A percentile compares a stretch with the other conserved stretches of the same genome.
phyloP scores from a whole-genome alignment of 2,113 vertebrate genomes.

The Holacanthus passer region DNA sequence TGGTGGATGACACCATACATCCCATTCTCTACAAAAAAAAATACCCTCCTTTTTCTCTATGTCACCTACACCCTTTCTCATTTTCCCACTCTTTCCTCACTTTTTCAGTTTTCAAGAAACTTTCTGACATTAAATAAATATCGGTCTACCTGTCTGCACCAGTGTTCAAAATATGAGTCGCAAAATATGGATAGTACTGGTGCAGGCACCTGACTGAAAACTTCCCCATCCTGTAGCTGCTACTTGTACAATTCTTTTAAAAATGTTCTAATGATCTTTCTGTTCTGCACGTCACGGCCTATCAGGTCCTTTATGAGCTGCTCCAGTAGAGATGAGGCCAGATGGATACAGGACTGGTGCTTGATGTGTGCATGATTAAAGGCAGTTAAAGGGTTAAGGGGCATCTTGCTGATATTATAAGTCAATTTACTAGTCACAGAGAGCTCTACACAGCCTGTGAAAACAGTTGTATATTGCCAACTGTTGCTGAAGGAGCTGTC shows the following conservation, averaged over 20 bases:
- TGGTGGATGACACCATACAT: background rate
- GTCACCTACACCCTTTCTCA: background rate
- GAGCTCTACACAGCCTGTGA: background rate
- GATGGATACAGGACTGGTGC: background rate
- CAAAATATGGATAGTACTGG: background rate
- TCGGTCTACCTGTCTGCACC: conserved; percentile 16
- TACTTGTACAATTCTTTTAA: background rate
- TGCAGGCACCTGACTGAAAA: background rate
- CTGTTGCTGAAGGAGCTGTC: background rate
- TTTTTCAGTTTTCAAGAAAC: conserved; percentile 24
- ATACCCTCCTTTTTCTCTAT: background rate
- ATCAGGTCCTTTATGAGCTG: background rate
- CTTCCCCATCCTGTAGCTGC: background rate
- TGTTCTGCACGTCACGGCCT: background rate
- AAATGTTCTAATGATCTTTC: background rate
- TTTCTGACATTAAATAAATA: conserved; percentile 38
- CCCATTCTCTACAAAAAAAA: background rate
- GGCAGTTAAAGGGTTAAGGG: too few relatives aligned
- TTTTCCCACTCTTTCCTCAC: background rate
- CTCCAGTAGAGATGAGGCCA: background rate
- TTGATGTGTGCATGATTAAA: too few relatives aligned
- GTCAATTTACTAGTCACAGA: background rate
- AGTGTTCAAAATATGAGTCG: background rate
- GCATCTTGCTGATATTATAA: background rate
- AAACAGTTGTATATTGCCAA: background rate